A percentile compares a stretch with the other conserved stretches of the same genome.
These are phyloP conservation scores for Synodontis membranacea DNA, from an alignment of 2,113 vertebrate species.

Conservation along the genomic window DNA sequence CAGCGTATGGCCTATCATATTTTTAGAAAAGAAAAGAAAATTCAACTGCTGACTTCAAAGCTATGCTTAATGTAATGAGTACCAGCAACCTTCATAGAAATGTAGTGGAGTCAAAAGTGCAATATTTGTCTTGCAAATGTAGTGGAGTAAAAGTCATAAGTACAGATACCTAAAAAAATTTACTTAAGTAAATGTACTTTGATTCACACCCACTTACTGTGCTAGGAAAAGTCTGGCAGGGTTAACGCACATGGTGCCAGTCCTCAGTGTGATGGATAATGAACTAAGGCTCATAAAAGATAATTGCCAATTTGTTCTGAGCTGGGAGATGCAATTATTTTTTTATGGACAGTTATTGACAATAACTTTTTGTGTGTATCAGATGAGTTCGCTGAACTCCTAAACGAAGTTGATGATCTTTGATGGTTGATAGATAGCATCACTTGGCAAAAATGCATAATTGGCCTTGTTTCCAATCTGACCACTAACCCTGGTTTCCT, in stretches of 20 bases:
- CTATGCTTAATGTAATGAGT: too few species aligned
- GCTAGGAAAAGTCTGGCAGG: background rate
- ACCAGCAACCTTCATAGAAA: too few species aligned
- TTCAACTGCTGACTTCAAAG: too few species aligned
- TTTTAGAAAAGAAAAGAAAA: too few species aligned
- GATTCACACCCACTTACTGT: background rate
- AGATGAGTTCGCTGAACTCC: slow-evolving; percentile 9
- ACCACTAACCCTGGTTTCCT: background rate
- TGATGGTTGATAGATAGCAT: background rate
- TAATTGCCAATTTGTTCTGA: slow-evolving; percentile 23
- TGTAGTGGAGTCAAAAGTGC: too few species aligned
- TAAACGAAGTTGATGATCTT: background rate
- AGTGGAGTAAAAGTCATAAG: too few species aligned
- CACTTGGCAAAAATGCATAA: background rate
- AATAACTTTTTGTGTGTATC: background rate
- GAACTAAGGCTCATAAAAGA: slow-evolving; percentile 21
- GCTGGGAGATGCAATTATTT: slow-evolving; percentile 17
- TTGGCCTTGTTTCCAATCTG: background rate
- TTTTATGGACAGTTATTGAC: slow-evolving; percentile 21
- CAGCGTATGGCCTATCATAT: too few species aligned
- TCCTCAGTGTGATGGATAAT: slow-evolving; percentile 3
- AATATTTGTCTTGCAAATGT: too few species aligned
- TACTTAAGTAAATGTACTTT: too few species aligned
- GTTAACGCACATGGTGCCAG: background rate
- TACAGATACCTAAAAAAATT: too few species aligned